Evolutionary conservation across 1,140 invertebrate species (phyloP).

Genomic region (Choristoneura fumiferana): DNA sequence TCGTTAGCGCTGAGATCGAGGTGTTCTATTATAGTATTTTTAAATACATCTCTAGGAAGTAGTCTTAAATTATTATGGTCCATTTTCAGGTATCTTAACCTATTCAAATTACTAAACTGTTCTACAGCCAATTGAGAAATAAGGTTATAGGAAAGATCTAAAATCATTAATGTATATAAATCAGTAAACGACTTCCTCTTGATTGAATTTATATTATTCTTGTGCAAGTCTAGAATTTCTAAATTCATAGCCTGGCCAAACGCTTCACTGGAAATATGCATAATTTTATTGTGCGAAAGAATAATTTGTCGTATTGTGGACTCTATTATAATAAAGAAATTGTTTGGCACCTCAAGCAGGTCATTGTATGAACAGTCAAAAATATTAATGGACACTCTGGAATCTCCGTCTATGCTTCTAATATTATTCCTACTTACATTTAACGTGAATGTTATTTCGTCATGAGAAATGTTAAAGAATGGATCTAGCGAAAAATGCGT

Average conservation of each 20-base stretch:
- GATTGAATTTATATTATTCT: constrained; percentile 86
- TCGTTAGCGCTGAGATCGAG: constrained; percentile 90
- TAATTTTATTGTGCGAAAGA: constrained; percentile 87
- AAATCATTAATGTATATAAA: constrained; percentile 84
- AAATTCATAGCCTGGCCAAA: constrained; percentile 84
- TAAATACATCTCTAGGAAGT: constrained; percentile 88
- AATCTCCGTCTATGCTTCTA: constrained; percentile 79
- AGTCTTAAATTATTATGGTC: constrained; percentile 87
- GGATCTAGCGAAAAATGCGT: constrained; percentile 82
- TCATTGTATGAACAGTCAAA: constrained; percentile 86
- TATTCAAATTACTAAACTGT: constrained; percentile 89
- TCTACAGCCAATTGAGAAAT: constrained; percentile 88
- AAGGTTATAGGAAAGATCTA: constrained; percentile 89
- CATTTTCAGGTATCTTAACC: constrained; percentile 87
- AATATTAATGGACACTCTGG: constrained; percentile 80
- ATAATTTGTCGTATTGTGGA: constrained; percentile 82
- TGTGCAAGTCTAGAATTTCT: constrained; percentile 86
- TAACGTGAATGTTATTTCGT: constrained; percentile 80
- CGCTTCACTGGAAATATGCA: constrained; percentile 83
- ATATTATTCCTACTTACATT: constrained; percentile 87
- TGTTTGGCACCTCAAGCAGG: constrained; percentile 82
- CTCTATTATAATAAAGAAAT: constrained; percentile 81
- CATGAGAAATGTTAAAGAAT: constrained; percentile 83
- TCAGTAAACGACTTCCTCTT: constrained; percentile 87
- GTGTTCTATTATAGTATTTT: constrained; percentile 88